Conservation (phyloP, 2,797 vertebrate species). For the Typhlichthys eigenmanni region DNA sequence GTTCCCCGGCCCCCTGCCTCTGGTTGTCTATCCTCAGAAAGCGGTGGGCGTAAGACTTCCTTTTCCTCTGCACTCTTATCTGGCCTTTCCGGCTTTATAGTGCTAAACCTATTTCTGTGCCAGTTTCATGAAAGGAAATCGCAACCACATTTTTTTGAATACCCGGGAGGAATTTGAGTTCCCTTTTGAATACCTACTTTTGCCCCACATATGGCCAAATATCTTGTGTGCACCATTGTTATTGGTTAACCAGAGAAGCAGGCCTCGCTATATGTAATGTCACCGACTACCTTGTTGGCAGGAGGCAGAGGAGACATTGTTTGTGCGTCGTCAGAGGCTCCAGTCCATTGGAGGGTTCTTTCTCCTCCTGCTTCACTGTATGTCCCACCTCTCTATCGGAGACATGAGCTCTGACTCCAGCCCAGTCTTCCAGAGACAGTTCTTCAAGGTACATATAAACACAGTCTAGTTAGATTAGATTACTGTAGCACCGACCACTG, state of each 20-base stretch:
- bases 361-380: conserved; percentile 84
- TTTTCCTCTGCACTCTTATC: too few species aligned
- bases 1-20: too few species aligned
- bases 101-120: too few species aligned
- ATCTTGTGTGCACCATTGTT: not conserved
- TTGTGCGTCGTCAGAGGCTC: conserved; percentile 79
- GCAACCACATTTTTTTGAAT: too few species aligned
- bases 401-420: conserved; percentile 73
- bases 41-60: too few species aligned
- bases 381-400: conserved; percentile 76
- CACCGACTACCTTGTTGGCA: conserved; percentile 47
- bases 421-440: conserved; percentile 79
- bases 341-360: conserved; percentile 82
- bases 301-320: conserved; percentile 77
- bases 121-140: too few species aligned
- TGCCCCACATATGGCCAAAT: too few species aligned
- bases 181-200: too few species aligned
- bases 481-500: too few species aligned
- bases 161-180: too few species aligned
- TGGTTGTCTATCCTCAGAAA: too few species aligned
- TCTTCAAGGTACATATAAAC: conserved; percentile 80
- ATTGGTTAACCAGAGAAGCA: not conserved
- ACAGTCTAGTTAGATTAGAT: not conserved
- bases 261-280: not conserved
- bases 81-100: too few species aligned